These are phyloP conservation scores for Tenebrio molitor DNA, from an alignment of 1,140 invertebrate genomes.

Conservation along the genomic window DNA sequence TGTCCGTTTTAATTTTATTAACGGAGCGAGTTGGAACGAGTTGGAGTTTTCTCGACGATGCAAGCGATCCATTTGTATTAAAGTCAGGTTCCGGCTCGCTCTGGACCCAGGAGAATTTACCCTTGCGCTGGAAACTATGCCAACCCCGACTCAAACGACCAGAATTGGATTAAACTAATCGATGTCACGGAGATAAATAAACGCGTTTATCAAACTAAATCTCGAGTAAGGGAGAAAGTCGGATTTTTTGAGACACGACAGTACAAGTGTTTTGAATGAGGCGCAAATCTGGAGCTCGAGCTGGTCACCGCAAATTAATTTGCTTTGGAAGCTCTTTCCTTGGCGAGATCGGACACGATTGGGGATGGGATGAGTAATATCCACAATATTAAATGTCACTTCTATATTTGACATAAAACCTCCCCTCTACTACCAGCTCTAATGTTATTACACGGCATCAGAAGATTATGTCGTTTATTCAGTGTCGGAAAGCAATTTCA, in stretches of 20 bases:
- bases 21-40: not conserved
- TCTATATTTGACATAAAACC: not conserved
- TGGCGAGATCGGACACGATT: too few relatives aligned
- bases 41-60: not conserved
- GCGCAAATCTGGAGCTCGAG: too few relatives aligned
- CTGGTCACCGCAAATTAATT: too few relatives aligned
- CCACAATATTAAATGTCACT: not conserved
- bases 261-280: too few relatives aligned
- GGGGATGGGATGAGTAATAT: too few relatives aligned
- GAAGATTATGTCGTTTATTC: slow-evolving; percentile 58
- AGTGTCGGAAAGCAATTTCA: slow-evolving; percentile 58
- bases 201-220: not conserved
- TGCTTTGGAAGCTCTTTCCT: too few relatives aligned
- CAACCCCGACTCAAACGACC: not conserved
- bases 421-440: slow-evolving; percentile 35
- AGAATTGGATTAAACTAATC: slow-evolving; percentile 32
- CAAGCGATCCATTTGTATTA: slow-evolving; percentile 12
- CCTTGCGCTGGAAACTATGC: slow-evolving; percentile 17
- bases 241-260: too few relatives aligned
- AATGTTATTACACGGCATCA: slow-evolving; percentile 60
- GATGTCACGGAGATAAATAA: slow-evolving; percentile 26
- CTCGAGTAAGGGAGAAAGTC: too few relatives aligned
- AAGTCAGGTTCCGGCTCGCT: slow-evolving; percentile 21
- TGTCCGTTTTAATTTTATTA: not conserved
- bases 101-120: slow-evolving; percentile 17